phyloP scores from a whole-genome alignment of 1,140 invertebrate species.

The Drosophila nasuta region DNA sequence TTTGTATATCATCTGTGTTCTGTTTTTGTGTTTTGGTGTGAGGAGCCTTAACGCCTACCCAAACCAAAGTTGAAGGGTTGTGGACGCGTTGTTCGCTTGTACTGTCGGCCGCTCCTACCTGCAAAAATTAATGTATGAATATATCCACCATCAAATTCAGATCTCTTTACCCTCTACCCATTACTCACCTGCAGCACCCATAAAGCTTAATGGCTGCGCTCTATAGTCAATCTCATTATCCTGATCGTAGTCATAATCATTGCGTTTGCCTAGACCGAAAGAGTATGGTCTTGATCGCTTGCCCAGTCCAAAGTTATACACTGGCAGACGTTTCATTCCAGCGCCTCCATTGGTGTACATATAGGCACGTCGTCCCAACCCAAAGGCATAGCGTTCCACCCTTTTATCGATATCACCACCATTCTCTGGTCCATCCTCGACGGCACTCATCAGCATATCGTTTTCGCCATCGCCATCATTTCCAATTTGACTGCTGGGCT shows the following conservation, averaged over 20 bases:
- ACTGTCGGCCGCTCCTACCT: conserved; percentile 53
- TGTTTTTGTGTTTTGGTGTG: too few species aligned
- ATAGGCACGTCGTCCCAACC: conserved; percentile 76
- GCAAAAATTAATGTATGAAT: conserved; percentile 6
- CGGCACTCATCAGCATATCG: conserved; percentile 34
- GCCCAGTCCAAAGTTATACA: conserved; percentile 83
- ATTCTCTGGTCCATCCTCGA: conserved; percentile 47
- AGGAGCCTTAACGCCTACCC: conserved; percentile 69
- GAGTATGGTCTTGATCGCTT: conserved; percentile 82
- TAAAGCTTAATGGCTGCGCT: conserved; percentile 48
- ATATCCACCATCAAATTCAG: not conserved
- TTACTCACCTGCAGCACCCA: conserved; percentile 40
- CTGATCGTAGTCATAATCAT: conserved; percentile 73
- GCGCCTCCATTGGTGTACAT: conserved; percentile 77
- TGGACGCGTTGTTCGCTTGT: conserved; percentile 68
- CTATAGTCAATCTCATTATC: conserved; percentile 64
- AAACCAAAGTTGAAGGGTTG: conserved; percentile 77
- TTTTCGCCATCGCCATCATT: conserved; percentile 44
- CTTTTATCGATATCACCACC: conserved; percentile 72
- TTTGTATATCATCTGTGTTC: conserved; percentile 42
- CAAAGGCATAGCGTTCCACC: conserved; percentile 77
- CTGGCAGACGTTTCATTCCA: conserved; percentile 80
- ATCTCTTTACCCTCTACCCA: too few species aligned
- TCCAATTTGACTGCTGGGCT: conserved; percentile 38
- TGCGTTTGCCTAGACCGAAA: conserved; percentile 83